Conservation (phyloP, 2,888 invertebrate species). For the Elmis aenea region DNA sequence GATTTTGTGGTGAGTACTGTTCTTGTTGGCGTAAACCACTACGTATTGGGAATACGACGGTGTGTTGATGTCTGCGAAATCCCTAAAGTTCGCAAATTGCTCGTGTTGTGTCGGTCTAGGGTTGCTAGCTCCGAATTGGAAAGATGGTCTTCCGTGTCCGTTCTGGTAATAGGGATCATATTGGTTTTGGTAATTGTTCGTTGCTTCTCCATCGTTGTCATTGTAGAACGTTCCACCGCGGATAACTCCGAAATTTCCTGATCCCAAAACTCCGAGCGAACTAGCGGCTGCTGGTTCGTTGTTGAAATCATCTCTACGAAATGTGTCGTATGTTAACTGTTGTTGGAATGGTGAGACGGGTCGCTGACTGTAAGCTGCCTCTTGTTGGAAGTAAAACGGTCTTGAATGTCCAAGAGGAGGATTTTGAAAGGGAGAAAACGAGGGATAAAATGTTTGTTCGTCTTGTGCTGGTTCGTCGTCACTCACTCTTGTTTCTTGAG, state of each 20-base stretch:
- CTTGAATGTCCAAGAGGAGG: constrained; percentile 59
- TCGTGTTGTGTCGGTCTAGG: constrained; percentile 74
- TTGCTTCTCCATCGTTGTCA: constrained; percentile 63
- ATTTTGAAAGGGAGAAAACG: constrained; percentile 53
- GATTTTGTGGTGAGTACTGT: constrained; percentile 58
- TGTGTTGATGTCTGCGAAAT: constrained; percentile 85
- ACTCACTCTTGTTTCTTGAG: constrained; percentile 12
- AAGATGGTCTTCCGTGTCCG: constrained; percentile 67
- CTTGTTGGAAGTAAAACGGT: constrained; percentile 56
- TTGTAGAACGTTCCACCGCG: constrained; percentile 82
- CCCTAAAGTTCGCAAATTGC: constrained; percentile 84
- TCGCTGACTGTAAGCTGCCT: constrained; percentile 59
- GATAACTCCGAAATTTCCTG: constrained; percentile 83
- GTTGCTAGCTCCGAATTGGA: constrained; percentile 54
- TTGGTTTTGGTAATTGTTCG: constrained; percentile 48
- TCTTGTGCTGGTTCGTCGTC: constrained; percentile 49
- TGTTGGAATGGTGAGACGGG: constrained; percentile 37
- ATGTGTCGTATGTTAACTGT: constrained; percentile 34
- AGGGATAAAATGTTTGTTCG: constrained; percentile 72
- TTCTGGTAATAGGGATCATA: constrained; percentile 61
- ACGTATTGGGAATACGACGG: constrained; percentile 79
- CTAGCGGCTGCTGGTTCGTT: constrained; percentile 17
- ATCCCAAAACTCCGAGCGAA: constrained; percentile 65
- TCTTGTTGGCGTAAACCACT: constrained; percentile 79
- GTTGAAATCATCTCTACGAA: constrained; percentile 29